Evolutionary conservation across 2,113 vertebrate species (phyloP).

Genomic region (Astur gentilis): DNA sequence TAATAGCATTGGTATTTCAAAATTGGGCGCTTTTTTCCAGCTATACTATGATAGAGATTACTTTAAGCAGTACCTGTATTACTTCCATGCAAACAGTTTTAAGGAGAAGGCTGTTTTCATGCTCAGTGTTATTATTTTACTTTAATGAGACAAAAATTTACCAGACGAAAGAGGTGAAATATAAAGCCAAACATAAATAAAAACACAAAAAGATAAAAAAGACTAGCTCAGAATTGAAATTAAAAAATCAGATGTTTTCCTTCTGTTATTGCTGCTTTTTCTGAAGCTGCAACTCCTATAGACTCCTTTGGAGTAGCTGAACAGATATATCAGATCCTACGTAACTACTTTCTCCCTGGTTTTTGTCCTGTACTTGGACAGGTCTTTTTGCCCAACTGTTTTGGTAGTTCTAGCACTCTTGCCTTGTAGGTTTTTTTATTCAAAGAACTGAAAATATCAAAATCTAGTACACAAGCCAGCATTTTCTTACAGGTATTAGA

Average conservation of each 20-base stretch:
- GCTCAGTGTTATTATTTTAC: neutral
- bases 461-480: neutral
- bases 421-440: neutral
- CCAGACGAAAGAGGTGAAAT: neutral
- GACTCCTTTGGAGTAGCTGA: neutral
- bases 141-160: neutral
- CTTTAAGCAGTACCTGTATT: neutral
- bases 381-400: neutral
- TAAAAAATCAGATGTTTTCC: neutral
- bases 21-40: neutral
- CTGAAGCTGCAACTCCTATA: neutral
- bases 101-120: neutral
- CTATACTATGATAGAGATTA: neutral
- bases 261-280: neutral
- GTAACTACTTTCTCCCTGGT: neutral
- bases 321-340: neutral
- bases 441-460: neutral
- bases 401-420: neutral
- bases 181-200: neutral
- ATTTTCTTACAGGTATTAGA: neutral
- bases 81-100: neutral
- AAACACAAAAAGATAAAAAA: neutral
- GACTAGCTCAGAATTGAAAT: neutral
- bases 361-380: neutral
- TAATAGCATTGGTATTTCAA: neutral